Conservation (phyloP, 2,797 vertebrate species). For the Vireo griseus region DNA sequence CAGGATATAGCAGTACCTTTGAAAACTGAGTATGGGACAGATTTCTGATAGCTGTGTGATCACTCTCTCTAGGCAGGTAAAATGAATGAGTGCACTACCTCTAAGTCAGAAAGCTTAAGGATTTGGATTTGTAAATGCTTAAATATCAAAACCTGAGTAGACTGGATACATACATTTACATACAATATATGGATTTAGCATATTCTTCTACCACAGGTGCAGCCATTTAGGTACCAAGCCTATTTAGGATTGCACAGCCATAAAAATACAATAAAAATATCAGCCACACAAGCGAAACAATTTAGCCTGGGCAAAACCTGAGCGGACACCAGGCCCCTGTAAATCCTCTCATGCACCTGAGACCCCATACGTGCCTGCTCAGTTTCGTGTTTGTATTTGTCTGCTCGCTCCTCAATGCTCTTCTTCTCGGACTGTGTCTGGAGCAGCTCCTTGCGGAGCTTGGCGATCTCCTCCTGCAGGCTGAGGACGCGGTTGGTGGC, state of each 20-base stretch:
- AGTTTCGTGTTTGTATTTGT: conserved; percentile 88
- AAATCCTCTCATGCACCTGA: not conserved
- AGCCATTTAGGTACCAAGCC: not conserved
- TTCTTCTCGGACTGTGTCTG: conserved; percentile 89
- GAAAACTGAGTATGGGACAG: not conserved
- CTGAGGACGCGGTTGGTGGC: conserved; percentile 81
- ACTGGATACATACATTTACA: not conserved
- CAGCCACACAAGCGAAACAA: not conserved
- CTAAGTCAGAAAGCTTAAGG: not conserved
- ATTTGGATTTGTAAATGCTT: not conserved
- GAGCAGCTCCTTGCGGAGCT: conserved; percentile 85
- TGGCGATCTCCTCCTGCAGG: conserved; percentile 89
- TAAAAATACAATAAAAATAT: not conserved
- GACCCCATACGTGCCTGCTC: conserved; percentile 77
- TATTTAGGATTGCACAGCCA: not conserved
- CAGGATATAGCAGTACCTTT: not conserved
- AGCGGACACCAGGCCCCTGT: not conserved
- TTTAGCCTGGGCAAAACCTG: not conserved
- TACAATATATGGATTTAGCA: not conserved
- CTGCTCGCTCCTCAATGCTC: conserved; percentile 87
- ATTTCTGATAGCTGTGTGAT: not conserved
- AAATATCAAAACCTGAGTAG: not conserved
- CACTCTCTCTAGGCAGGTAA: not conserved
- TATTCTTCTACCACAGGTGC: not conserved
- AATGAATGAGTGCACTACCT: not conserved